Base-by-base conservation (phyloP, 2,888 invertebrate genomes). In the Stenolophus ochropezus region DNA sequence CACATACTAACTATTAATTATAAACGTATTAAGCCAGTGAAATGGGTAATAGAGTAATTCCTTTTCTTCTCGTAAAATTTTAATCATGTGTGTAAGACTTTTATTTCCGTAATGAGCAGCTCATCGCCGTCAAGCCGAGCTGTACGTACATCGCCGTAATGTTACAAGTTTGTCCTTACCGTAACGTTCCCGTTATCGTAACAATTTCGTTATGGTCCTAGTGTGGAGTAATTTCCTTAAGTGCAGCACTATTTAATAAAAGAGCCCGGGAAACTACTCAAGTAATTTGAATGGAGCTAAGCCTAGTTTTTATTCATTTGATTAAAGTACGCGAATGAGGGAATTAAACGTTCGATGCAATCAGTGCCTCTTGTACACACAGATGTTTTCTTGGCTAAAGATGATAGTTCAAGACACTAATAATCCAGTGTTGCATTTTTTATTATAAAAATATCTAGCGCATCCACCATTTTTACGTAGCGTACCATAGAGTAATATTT, bases 191-290 rank as follows among this genome's bases (percentile, higher is more conserved):
- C 61, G 80, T 58, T 80, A 80, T 80, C 80, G 80, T 80, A 80
- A 80, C 80, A 80, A 80, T 80, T 80, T 80, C 73, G 80, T 73
- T 80, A 73, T 80, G 79, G 53, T 23, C 58, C 42, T 58, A 78
- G 78, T 78, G 65, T 47, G 65, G 78, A 56, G 80, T 80, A 80
- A 80, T 80, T 80, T 73, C 47, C 73, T 80, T 80, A 80, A 80
- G 80, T 80, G 80, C 80, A 80, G 73, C 73, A 80, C 80, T 80
- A 73, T 80, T 80, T 80, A 73, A 80, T 80, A 80, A 80, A 80
- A 80, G 73, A 80, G 53, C 73, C 33, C 14, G 14, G 47, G 56
- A 73, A 56, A 73, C 80, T 80, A 69, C 49, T 73, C 73, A 58
- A 73, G 73, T 73, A 53, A 80, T 73, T 80, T 80, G 80, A 73